Evolutionary conservation across 2,113 vertebrate genomes (phyloP).

Genomic region (Laticauda colubrina): DNA sequence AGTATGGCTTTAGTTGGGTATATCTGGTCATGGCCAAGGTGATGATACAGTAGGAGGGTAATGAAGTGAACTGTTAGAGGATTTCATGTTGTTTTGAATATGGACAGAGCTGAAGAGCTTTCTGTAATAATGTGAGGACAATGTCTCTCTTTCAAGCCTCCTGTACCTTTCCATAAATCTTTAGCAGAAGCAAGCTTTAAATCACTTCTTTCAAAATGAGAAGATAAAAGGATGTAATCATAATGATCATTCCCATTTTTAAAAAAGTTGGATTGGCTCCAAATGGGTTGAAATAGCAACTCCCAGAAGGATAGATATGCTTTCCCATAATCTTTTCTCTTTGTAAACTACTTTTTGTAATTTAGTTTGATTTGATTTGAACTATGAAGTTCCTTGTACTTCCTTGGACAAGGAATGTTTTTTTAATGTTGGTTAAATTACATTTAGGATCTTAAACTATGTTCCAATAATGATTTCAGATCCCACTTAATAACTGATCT

Average conservation of each 20-base stretch:
- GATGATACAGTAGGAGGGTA: conserved; percentile 36
- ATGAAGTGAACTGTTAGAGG: conserved; percentile 29
- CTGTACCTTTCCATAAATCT: not conserved
- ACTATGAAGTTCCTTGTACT: not conserved
- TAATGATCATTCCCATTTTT: conserved; percentile 49
- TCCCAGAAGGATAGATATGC: not conserved
- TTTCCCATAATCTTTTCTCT: no score
- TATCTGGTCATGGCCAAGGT: conserved; percentile 39
- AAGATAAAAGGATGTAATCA: conserved; percentile 49
- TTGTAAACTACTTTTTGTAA: not conserved
- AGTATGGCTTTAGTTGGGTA: conserved; percentile 57
- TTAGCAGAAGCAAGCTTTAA: not conserved
- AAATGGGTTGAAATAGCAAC: conserved; percentile 16
- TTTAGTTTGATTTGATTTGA: not conserved
- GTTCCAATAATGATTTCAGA: not conserved
- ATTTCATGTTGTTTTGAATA: not conserved
- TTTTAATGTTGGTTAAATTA: not conserved
- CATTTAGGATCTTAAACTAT: not conserved
- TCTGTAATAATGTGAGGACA: not conserved
- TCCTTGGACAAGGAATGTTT: not conserved
- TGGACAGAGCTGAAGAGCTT: not conserved
- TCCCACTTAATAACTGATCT: not conserved
- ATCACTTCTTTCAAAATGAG: not conserved
- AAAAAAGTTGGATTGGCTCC: not conserved
- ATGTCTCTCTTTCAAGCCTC: not conserved